Evolutionary conservation across 1,140 invertebrate species (phyloP).

Genomic region (Polypedilum pembai): DNA sequence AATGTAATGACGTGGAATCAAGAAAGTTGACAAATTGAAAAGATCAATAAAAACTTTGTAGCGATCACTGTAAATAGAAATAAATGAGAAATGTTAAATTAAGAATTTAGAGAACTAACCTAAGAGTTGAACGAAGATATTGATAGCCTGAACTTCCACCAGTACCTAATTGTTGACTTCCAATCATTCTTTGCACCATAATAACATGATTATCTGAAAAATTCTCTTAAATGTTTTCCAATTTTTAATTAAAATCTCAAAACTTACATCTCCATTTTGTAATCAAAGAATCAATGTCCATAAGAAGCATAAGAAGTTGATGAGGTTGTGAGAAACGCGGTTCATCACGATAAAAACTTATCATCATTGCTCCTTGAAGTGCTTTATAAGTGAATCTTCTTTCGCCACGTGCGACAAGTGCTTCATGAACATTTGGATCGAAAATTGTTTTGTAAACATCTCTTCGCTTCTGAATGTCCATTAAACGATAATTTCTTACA

Average conservation of each 20-base stretch:
- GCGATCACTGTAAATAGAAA: slow-evolving; percentile 69
- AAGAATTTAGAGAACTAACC: slow-evolving; percentile 49
- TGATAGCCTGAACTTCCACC: slow-evolving; percentile 98
- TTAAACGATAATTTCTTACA: slow-evolving; percentile 52
- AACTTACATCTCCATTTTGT: slow-evolving; percentile 99
- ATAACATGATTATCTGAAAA: slow-evolving; percentile 91
- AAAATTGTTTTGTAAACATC: slow-evolving; percentile 88
- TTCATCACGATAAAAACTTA: slow-evolving; percentile 93
- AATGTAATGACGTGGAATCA: slow-evolving; percentile 86
- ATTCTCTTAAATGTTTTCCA: slow-evolving; percentile 22
- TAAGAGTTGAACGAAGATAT: slow-evolving; percentile 94
- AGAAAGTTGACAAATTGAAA: slow-evolving; percentile 93
- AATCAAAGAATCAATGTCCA: slow-evolving; percentile 96
- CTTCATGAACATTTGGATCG: slow-evolving; percentile 71
- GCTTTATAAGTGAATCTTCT: slow-evolving; percentile 83
- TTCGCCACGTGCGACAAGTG: slow-evolving; percentile 73
- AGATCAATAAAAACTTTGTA: slow-evolving; percentile 98
- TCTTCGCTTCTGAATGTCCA: slow-evolving; percentile 66
- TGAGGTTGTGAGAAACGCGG: slow-evolving; percentile 94
- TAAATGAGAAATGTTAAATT: background rate
- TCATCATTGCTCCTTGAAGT: slow-evolving; percentile 93
- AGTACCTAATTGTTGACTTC: slow-evolving; percentile 90
- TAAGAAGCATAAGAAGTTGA: slow-evolving; percentile 84
- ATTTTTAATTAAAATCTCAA: background rate
- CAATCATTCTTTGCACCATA: slow-evolving; percentile 99